Base-by-base conservation (phyloP, 30 jellyfish, hydroid and myxozoan species). In the Cassiopea xamachana region DNA sequence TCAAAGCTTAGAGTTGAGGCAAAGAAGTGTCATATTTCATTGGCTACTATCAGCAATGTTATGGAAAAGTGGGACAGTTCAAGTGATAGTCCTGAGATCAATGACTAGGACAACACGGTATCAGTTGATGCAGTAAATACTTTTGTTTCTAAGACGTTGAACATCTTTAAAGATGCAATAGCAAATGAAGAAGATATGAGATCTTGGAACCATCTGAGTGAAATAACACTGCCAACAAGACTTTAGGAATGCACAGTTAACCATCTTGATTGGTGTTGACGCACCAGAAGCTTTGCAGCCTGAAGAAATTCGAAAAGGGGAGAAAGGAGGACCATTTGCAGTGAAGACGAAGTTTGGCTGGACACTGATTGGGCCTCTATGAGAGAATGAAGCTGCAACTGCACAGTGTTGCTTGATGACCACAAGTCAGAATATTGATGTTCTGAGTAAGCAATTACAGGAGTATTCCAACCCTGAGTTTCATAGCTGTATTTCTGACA, bases 281-380 rank as follows among this genome's bases (percentile, higher is more conserved):
- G 85, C 60, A 50, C 94, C 94, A 68, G 89, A 62, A 48, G 94
- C 94, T 17, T 78, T 87, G 84, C 94, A 87, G 77, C 94, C 89
- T 18, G 94, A 87, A 75, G 94, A 87, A 84, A 50, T 58, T 60
- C 86, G 92, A 61, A 84, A 45, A 72, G 75, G 85, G 46, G 94
- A 87, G 51, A 64, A 75, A 0, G 94, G 94, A 67, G 94, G 83
- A 60, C 94, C 94, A 60, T 75, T 72, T 87, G 94, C 94, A 70
- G 91, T 89, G 69, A 81, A 61, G 80, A 89, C 96, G 59, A 61
- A 64, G 76, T 81, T 89, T 80, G 96, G 96, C 46, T 89, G 92
- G 96, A 73, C 92, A 10, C 83, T 89, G 72, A 81, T 60, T 58
- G 92, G 96, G 46, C 96, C 96, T 60, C 77, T 89, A 9, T 71